phyloP scores from a whole-genome alignment of 2,888 invertebrate species.

The Caenorhabditis virilis region DNA sequence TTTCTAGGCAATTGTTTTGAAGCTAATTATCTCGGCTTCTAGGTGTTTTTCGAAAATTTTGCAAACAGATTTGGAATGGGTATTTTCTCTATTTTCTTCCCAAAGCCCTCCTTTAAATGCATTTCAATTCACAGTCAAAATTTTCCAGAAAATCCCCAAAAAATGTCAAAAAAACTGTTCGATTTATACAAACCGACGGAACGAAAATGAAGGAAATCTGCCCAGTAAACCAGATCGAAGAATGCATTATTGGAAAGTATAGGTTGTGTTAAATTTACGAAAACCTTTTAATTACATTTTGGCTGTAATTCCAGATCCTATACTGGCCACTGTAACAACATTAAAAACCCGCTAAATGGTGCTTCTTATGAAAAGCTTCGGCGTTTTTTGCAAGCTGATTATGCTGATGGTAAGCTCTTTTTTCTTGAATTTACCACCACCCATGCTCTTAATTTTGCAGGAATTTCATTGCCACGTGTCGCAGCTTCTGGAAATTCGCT shows the following conservation, averaged over 20 bases:
- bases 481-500: conserved; percentile 37
- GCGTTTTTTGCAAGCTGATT: conserved; percentile 60
- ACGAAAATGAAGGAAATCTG: conserved; percentile 58
- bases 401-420: conserved; percentile 60
- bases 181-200: conserved; percentile 36
- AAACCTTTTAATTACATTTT: background rate
- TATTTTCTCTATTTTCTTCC: no score
- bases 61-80: no score
- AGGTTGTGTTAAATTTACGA: conserved; percentile 14
- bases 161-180: conserved; percentile 25
- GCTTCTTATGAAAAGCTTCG: conserved; percentile 64
- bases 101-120: conserved; percentile 10
- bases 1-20: no score
- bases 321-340: conserved; percentile 68
- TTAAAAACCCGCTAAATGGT: conserved; percentile 64
- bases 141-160: conserved; percentile 36
- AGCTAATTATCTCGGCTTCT: no score
- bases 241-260: conserved; percentile 65
- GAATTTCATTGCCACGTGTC: conserved; percentile 39
- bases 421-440: no score
- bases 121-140: background rate
- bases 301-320: conserved; percentile 50
- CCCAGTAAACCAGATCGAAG: conserved; percentile 62
- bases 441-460: conserved; percentile 24
- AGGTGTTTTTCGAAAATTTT: no score